Percentiles rank a stretch among this genome's conserved stretches.
Conservation (phyloP, 2,797 vertebrate species). For the Falco rusticolus region DNA sequence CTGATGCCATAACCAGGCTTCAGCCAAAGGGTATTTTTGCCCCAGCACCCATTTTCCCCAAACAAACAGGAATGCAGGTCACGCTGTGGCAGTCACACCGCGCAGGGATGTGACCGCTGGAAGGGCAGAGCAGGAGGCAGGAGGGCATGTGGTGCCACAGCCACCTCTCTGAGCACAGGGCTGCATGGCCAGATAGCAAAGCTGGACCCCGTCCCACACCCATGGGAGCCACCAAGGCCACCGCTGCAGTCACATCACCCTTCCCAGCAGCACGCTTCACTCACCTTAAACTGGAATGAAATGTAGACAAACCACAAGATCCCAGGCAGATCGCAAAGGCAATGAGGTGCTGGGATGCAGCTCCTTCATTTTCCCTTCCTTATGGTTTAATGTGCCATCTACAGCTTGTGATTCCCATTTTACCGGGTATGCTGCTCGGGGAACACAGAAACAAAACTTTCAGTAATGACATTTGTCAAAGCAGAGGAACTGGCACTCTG, state of each 20-base stretch:
- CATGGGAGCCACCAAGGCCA: background rate
- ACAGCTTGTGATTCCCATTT: background rate
- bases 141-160: background rate
- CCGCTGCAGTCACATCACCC: rapidly evolving
- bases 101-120: background rate
- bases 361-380: background rate
- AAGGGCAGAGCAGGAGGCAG: background rate
- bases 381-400: background rate
- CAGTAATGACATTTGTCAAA: background rate
- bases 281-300: background rate
- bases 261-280: rapidly evolving
- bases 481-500: background rate
- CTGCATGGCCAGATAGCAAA: background rate
- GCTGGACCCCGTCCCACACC: background rate
- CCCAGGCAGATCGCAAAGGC: background rate
- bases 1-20: background rate
- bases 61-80: background rate
- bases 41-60: background rate
- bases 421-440: background rate
- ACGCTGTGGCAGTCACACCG: rapidly evolving
- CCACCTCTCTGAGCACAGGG: background rate
- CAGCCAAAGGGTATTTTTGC: background rate
- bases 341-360: background rate
- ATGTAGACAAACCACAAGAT: background rate
- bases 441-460: background rate